Evolutionary conservation across 2,113 vertebrate species (phyloP), one percentile per base, ranked within the genome.

Genomic region (Rafetus swinhoei): DNA sequence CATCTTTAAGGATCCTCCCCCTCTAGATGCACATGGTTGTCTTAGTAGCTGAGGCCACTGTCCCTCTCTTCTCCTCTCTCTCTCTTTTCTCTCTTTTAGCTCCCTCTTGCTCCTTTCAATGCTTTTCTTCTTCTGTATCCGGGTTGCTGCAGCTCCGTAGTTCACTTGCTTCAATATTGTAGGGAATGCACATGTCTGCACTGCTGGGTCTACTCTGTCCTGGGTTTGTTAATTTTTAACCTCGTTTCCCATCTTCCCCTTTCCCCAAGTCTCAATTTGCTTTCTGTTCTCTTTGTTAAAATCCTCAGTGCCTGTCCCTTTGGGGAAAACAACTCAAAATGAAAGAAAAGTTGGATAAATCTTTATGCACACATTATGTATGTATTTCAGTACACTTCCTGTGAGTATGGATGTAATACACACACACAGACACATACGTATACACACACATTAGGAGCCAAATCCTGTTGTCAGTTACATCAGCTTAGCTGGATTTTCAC

Each of bases 11-110:
- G 95, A 97, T 92, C 96, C 92, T 82, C 95, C 95, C 97, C 95
- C 95, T 90, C 95, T 90, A 97, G 96, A 96, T 97, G 97, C 97
- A 97, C 97, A 97, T 97, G 93, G 95, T 97, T 98, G 97, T 98
- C 96, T 96, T 96, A 96, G 95, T 98, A 96, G 97, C 97, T 97
- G 94, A 98, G 96, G 97, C 95, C 97, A 97, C 95, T 98, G 94
- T 97, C 96, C 95, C 96, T 97, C 95, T 97, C 87, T 95, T 94
- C 94, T 95, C 90, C 69, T 93, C 89, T 95, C 90, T 94, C 93
- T 55, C 27, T 95, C 93, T 55, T 21, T 95, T 72, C 32, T 55
- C 13, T 95, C 53, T 95, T 93, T 95, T 87, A 92, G 93, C 86
- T 93, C n/a, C 84, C 83, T 96, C 92, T 96, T 93, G 95, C 93